Evolutionary conservation across 2,797 vertebrate genomes (phyloP).

Genomic region (Selene dorsalis): DNA sequence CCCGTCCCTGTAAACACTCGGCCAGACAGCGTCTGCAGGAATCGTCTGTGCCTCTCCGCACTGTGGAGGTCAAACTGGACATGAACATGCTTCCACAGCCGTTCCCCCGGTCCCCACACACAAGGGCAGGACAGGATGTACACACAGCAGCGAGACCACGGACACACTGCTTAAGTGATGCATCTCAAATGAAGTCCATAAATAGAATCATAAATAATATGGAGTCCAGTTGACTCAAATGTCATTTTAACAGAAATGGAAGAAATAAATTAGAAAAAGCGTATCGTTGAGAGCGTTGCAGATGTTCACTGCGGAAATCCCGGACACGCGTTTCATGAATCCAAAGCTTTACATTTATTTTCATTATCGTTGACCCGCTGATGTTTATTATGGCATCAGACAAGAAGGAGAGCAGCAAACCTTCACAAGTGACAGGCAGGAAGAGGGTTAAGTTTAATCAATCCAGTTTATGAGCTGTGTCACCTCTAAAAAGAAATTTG

Average conservation of each 20-base stretch:
- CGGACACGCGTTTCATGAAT: neutral
- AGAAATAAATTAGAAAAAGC: neutral
- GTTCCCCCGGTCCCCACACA: slow-evolving; percentile 26
- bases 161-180: slow-evolving; percentile 42
- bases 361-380: too few relatives aligned
- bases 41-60: slow-evolving; percentile 5
- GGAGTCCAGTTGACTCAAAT: neutral
- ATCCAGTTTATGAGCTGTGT: neutral
- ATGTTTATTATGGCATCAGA: too few relatives aligned
- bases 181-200: slow-evolving; percentile 55
- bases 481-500: neutral
- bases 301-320: neutral
- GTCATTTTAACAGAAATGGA: neutral
- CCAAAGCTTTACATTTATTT: neutral
- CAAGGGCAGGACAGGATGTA: slow-evolving; percentile 49
- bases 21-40: slow-evolving; percentile 43
- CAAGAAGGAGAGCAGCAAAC: neutral
- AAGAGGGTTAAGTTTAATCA: neutral
- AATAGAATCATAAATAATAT: slow-evolving; percentile 50
- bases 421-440: neutral
- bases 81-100: slow-evolving; percentile 50
- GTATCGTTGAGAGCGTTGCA: neutral
- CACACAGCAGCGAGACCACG: slow-evolving; percentile 10
- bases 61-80: slow-evolving; percentile 62
- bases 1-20: slow-evolving; percentile 43